Conservation (phyloP, 2,797 vertebrate genomes). For the Sus cebifrons region DNA sequence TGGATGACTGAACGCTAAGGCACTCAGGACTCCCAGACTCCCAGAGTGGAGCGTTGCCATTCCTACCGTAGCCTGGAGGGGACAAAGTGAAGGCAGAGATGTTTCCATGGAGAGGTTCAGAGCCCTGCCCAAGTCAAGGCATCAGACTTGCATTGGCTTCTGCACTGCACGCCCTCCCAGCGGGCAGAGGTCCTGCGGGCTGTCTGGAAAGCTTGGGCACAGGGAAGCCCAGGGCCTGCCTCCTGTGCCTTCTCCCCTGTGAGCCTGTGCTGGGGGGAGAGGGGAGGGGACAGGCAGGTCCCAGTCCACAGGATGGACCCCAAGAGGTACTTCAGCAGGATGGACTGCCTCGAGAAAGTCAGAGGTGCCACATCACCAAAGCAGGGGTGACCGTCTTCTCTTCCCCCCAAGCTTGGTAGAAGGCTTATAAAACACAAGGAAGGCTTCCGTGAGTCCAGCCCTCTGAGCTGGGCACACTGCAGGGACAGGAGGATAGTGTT, state of each 20-base stretch:
- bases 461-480: not conserved
- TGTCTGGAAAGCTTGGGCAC: not conserved
- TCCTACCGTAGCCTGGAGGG: not conserved
- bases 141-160: not conserved
- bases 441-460: not conserved
- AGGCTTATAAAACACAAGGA: not conserved
- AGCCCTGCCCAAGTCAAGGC: not conserved
- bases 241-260: not conserved
- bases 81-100: not conserved
- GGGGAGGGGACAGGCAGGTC: not conserved
- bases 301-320: not conserved
- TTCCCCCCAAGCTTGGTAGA: not conserved
- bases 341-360: slow-evolving; percentile 48
- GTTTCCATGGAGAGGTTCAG: not conserved
- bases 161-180: not conserved
- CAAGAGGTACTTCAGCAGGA: not conserved
- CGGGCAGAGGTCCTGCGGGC: not conserved
- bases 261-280: not conserved
- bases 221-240: not conserved
- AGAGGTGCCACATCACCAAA: not conserved
- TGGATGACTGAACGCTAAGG: slow-evolving; percentile 54
- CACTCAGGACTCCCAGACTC: slow-evolving; percentile 37
- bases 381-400: not conserved
- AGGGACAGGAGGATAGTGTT: not conserved
- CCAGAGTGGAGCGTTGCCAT: not conserved